Conservation (phyloP, 2,797 vertebrate genomes). For the Thunnus albacares region DNA sequence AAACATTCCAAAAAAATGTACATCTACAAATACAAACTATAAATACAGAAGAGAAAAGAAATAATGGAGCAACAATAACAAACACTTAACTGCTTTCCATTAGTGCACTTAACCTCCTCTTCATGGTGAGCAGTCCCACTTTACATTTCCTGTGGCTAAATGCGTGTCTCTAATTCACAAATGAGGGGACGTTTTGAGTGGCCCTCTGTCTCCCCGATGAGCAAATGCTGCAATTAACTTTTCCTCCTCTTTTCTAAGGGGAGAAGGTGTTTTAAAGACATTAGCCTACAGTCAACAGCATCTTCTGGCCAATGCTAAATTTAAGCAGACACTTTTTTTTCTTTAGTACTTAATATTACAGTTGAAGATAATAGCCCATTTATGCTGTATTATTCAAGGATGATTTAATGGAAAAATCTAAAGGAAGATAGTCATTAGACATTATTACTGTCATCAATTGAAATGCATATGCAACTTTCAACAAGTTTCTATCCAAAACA, state of each 20-base stretch:
- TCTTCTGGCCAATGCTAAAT: constrained; percentile 88
- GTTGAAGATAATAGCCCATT: constrained; percentile 89
- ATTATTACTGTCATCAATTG: constrained; percentile 73
- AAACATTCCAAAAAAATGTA: constrained; percentile 74
- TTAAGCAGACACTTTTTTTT: constrained; percentile 87
- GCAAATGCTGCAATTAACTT: constrained; percentile 97
- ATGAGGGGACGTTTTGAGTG: constrained; percentile 93
- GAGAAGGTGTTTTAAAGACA: constrained; percentile 96
- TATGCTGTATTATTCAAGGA: constrained; percentile 88
- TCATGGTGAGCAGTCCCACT: constrained; percentile 77
- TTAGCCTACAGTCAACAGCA: constrained; percentile 87
- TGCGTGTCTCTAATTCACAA: constrained; percentile 94
- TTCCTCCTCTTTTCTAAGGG: constrained; percentile 71
- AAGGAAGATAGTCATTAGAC: constrained; percentile 80
- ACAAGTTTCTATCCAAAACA: constrained; percentile 57
- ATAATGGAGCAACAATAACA: constrained; percentile 77
- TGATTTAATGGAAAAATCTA: constrained; percentile 88
- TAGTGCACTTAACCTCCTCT: constrained; percentile 87
- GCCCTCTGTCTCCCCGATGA: constrained; percentile 93
- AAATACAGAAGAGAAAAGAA: constrained; percentile 84
- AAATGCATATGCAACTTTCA: constrained; percentile 70
- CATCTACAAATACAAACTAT: constrained; percentile 87
- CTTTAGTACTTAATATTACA: constrained; percentile 90
- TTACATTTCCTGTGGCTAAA: constrained; percentile 88
- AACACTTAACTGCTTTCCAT: constrained; percentile 86